Conservation (phyloP, 2,113 vertebrate genomes). For the Sylvia atricapilla region DNA sequence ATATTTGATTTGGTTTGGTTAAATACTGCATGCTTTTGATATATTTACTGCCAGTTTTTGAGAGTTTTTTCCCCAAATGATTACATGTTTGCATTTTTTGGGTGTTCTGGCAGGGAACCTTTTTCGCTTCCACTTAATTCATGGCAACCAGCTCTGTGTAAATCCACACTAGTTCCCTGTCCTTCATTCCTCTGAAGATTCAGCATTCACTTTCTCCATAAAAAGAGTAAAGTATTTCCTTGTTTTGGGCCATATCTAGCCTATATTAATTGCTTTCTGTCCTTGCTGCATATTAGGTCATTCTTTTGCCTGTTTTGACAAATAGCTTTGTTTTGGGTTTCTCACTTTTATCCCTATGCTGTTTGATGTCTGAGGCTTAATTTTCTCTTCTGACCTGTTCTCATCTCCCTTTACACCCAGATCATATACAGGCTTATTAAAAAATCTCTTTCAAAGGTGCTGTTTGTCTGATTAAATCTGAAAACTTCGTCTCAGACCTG, state of each 20-base stretch:
- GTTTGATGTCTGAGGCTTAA: constrained; percentile 7
- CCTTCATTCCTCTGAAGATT: neutral
- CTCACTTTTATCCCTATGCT: neutral
- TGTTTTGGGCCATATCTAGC: neutral
- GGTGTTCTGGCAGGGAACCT: neutral
- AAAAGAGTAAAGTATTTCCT: neutral
- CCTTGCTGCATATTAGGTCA: neutral
- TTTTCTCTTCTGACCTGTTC: neutral
- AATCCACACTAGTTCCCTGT: neutral
- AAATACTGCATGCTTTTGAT: neutral
- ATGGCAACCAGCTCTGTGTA: neutral
- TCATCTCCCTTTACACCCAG: neutral
- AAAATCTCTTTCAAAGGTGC: constrained; percentile 1
- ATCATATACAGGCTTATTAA: neutral
- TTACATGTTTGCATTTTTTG: neutral
- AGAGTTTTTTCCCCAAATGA: neutral
- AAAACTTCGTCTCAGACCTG: neutral
- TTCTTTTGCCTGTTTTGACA: neutral
- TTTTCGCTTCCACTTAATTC: neutral
- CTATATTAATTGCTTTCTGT: neutral
- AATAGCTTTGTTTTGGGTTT: neutral
- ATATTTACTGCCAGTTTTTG: neutral
- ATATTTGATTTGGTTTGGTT: neutral
- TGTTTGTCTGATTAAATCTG: neutral
- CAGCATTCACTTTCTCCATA: neutral